Evolutionary conservation across 1,140 invertebrate species (phyloP), one percentile per base, ranked within the genome.

Genomic region (Metaphire vulgaris): DNA sequence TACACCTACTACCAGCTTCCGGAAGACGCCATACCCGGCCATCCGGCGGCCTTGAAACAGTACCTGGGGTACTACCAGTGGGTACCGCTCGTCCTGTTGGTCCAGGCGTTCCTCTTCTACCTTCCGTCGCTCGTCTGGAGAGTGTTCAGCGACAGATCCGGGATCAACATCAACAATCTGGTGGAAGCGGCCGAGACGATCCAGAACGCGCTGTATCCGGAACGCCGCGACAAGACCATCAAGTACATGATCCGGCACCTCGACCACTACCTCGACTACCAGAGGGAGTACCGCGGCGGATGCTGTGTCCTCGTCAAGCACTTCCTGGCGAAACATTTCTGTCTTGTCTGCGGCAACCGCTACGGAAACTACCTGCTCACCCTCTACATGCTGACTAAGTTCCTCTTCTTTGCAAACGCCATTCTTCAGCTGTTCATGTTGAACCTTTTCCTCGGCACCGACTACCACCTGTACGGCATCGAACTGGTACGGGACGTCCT

Each of bases 61-160:
- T 85, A 88, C 79, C 86, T 88, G 29, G 85, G 85, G 14, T 88
- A 88, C 79, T 88, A 88, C 79, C 87, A 88, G 81, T 88, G 86
- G 87, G 86, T 88, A 0, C 87, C 87, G 2, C 86, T 88, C 82
- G 87, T 88, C 76, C 83, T 88, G 0, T 82, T 88, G 1, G 86
- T 87, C 28, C 87, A 88, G 80, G 87, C 87, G 1, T 80, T 88
- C 21, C 80, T 88, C 70, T 79, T 73, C 73, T 74, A 79, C 70
- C 26, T 76, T 2, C 76, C 71, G 32, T 79, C 71, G 34, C 41
- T 79, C 16, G 28, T 79, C 65, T 79, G 78, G 78, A 30, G 76
- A n/a, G 66, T 79, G 6, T 75, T 69, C 71, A 76, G 72, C 69
- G 74, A 76, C 64, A 66, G 77, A 64, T 75, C 76, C 12, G 78